phyloP scores from a whole-genome alignment of 2,113 vertebrate genomes.

The Leucopsar rothschildi region DNA sequence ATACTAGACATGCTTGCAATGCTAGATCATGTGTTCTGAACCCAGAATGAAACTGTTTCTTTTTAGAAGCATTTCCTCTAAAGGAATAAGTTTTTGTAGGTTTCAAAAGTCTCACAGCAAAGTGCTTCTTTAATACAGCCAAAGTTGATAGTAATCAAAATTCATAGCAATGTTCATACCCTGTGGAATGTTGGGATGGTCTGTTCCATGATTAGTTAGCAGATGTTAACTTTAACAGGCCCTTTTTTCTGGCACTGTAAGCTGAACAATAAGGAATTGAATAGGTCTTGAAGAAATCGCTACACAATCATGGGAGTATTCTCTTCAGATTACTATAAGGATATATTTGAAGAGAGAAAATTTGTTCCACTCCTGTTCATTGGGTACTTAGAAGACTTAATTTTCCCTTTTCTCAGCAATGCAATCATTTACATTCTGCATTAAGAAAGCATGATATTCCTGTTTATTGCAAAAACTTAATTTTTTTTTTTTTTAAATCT shows the following conservation, averaged over 20 bases:
- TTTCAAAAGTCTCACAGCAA: neutral
- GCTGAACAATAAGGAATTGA: constrained; percentile 62
- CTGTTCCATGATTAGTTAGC: constrained; percentile 59
- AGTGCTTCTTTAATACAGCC: constrained; percentile 20
- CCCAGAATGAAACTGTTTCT: neutral
- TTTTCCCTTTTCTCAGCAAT: constrained; percentile 49
- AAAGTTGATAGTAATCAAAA: constrained; percentile 59
- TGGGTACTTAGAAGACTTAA: constrained; percentile 40
- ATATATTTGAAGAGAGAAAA: constrained; percentile 62
- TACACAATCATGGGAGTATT: constrained; percentile 61
- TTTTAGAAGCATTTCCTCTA: neutral
- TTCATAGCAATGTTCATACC: constrained; percentile 44
- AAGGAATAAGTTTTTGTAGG: neutral
- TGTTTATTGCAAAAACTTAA: constrained; percentile 17
- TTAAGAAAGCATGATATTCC: constrained; percentile 39
- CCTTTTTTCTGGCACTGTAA: constrained; percentile 39
- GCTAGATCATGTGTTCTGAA: neutral
- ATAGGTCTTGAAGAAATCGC: constrained; percentile 60
- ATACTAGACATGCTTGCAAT: neutral
- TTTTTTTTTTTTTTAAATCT: neutral
- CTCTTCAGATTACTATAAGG: constrained; percentile 57
- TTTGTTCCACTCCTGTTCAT: constrained; percentile 52
- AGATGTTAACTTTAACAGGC: constrained; percentile 67
- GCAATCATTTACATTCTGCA: constrained; percentile 60
- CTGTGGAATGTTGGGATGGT: constrained; percentile 45